Evolutionary conservation across 2,888 invertebrate genomes (phyloP).

Genomic region (Drosophila sordidapex): DNA sequence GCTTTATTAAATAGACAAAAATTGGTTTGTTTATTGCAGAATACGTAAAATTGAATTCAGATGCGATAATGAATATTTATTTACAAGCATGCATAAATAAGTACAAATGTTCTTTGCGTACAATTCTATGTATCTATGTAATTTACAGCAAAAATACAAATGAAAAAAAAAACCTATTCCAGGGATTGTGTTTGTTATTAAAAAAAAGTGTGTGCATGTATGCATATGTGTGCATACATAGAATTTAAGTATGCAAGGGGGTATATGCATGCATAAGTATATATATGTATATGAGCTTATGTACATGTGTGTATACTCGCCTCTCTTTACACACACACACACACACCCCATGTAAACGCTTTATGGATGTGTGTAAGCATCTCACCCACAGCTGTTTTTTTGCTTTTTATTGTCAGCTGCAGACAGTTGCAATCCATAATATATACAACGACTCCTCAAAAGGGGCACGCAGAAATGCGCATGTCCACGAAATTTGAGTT

Average conservation of each 20-base stretch:
- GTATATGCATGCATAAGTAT: slow-evolving; percentile 11
- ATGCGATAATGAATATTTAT: not conserved
- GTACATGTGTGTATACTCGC: not conserved
- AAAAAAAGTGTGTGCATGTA: not conserved
- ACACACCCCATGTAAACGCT: not conserved
- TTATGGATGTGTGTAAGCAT: slow-evolving; percentile 16
- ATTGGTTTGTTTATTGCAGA: not conserved
- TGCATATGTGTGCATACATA: not conserved
- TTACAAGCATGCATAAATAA: not conserved
- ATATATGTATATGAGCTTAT: not conserved
- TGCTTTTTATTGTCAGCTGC: slow-evolving; percentile 9
- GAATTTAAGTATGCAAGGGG: not conserved
- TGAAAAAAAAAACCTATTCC: not conserved
- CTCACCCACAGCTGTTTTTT: slow-evolving; percentile 42
- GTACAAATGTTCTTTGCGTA: not conserved
- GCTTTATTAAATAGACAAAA: not conserved
- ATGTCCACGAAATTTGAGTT: slow-evolving; percentile 42
- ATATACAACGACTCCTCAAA: slow-evolving; percentile 7
- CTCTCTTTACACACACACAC: not conserved
- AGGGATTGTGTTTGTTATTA: not conserved
- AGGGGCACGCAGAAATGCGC: slow-evolving; percentile 64
- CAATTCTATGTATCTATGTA: not conserved
- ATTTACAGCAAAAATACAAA: not conserved
- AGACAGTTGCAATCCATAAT: slow-evolving; percentile 41
- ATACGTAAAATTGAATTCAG: not conserved